Base-by-base conservation (phyloP, 2,797 vertebrate genomes). In the Intellagama lesueurii region DNA sequence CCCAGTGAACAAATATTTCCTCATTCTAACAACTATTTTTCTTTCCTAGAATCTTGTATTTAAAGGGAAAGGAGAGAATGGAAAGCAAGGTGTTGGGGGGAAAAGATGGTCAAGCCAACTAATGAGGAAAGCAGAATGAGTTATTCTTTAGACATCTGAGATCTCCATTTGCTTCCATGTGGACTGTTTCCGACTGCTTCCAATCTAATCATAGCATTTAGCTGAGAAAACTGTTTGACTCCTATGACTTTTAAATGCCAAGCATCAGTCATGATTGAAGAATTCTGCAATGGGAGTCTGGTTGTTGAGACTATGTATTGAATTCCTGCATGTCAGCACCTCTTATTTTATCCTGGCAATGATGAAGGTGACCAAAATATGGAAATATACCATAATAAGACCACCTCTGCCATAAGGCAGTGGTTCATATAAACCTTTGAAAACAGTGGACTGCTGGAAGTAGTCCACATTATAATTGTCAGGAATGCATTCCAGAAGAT, bases 311-410 rank as follows among this genome's bases (percentile, higher is more conserved):
- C 90, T n/a, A 84, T 0, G 1, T 83, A 84, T 40, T 80, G 14
- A 91, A 91, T 92, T 91, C 88, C 78, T 87, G 26, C 91, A 81
- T 86, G 5, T 14, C 16, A 79, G 26, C 49, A 72, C 69, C 60
- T 87, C 52, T 17, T 91, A 49, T 60, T 92, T 93, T 91, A 88
- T 92, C 47, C 73, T 26, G 83, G 69, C 44, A 83, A 92, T 92
- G 88, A 75, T 81, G 17, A 77, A 5, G 1, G 76, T 89, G 85
- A 32, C 44, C 0, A 0, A n/a, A 90, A 83, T 17, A 90, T 73
- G 86, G 64, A 77, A 92, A 86, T 24, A 3, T 4, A 19, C 78
- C 85, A 17, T 0, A 91, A 87, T 81, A 88, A 90, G 91, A 4
- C 1, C 17, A 52, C 0, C 5, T 64, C 26, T 66, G 35, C 87